phyloP scores from a whole-genome alignment of 2,113 vertebrate genomes.

The Sciurus niger region DNA sequence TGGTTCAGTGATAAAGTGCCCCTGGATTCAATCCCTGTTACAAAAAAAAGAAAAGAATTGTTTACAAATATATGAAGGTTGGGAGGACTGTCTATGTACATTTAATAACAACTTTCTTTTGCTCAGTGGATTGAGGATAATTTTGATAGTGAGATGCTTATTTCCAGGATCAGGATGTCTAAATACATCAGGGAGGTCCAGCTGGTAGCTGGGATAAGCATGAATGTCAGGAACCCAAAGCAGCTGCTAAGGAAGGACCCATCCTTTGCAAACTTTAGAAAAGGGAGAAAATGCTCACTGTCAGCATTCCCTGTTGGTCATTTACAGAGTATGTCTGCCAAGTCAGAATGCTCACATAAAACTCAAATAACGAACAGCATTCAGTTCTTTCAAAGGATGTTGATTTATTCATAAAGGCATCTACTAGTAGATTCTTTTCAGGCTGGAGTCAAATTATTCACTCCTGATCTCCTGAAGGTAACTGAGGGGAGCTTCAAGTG shows the following conservation, averaged over 20 bases:
- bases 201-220: not conserved
- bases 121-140: not conserved
- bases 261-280: not conserved
- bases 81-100: not conserved
- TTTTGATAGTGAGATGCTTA: not conserved
- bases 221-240: not conserved
- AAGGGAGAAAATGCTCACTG: not conserved
- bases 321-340: not conserved
- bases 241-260: not conserved
- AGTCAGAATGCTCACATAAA: not conserved
- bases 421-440: not conserved
- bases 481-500: not conserved
- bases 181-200: not conserved
- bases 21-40: no score
- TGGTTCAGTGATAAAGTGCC: no score
- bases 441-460: not conserved
- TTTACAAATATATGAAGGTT: constrained; percentile 15
- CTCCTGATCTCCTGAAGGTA: not conserved
- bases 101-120: constrained; percentile 35
- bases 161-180: not conserved
- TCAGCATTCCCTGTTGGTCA: not conserved
- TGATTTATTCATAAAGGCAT: not conserved
- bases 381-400: not conserved
- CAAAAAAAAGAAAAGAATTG: not conserved
- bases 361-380: constrained; percentile 9